Base-by-base conservation (phyloP, 2,113 vertebrate species). In the Alouatta palliata region DNA sequence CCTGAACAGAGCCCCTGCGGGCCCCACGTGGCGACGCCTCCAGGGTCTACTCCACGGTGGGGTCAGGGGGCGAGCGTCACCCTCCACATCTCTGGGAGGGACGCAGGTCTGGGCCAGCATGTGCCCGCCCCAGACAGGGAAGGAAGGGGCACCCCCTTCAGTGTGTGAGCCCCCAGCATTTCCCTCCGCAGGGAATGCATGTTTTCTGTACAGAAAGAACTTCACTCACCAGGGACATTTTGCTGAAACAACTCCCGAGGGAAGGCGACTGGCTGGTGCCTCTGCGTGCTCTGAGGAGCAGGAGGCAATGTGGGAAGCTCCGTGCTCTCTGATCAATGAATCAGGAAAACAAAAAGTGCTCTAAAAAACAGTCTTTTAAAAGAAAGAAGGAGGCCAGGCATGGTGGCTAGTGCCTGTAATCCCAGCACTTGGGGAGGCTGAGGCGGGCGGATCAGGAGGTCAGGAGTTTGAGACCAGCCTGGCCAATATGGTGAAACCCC, bases 21-120 rank as follows among this genome's bases (percentile, higher is more conserved):
- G 6, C 30, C 30, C 32, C 0, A 0, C 4, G 1, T 5, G 0
- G 11, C 30, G 13, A 0, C 1, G 10, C n/a, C 58, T 49, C 43
- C n/a, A 7, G 10, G 35, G 52, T 11, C 58, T 32, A 54, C 6
- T 16, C 35, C 49, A 64, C 16, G 13, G 30, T 66, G 14, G 13
- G 27, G 9, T 12, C 58, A 19, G 49, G 32, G 30, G 66, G 32
- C 16, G 0, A 8, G 32, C 2, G 14, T 17, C 32, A 20, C 1
- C 35, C 68, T n/a, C 30, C 43, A 3, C 2, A 16, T 45, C 75
- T 77, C 7, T 2, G 25, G 40, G 40, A 30, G 14, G 25, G 73
- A 45, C 1, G 3, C 3, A 1, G 40, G 30, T 68, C 32, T 30
- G 10, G 16, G 32, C 64, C 64, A 14, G 6, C 64, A 35, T 30